Conservation (phyloP, 2,888 invertebrate species). For the Diaperis boleti region DNA sequence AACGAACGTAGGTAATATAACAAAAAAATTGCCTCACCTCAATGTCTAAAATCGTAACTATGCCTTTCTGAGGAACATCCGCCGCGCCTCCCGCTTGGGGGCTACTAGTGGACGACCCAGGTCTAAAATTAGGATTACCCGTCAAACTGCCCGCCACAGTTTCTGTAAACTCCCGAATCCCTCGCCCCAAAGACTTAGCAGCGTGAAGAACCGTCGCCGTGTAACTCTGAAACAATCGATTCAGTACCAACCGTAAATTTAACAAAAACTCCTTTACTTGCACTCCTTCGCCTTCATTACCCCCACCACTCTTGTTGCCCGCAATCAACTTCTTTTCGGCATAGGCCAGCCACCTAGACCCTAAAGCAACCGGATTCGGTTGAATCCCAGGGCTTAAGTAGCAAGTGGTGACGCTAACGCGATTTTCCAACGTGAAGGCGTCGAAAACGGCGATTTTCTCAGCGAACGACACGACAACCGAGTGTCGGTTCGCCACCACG, state of each 20-base stretch:
- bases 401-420: slow-evolving; percentile 89
- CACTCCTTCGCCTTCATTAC: slow-evolving; percentile 76
- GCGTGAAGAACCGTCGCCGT: slow-evolving; percentile 95
- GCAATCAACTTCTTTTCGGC: slow-evolving; percentile 88
- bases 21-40: slow-evolving; percentile 75
- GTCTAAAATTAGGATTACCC: slow-evolving; percentile 70
- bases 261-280: slow-evolving; percentile 54
- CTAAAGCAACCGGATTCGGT: slow-evolving; percentile 87
- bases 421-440: slow-evolving; percentile 87
- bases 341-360: slow-evolving; percentile 86
- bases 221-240: slow-evolving; percentile 75
- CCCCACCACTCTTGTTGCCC: slow-evolving; percentile 84
- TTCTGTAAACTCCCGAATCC: slow-evolving; percentile 89
- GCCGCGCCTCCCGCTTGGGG: slow-evolving; percentile 58
- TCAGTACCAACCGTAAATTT: slow-evolving; percentile 3
- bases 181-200: slow-evolving; percentile 93
- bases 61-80: slow-evolving; percentile 84
- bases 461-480: slow-evolving; percentile 88
- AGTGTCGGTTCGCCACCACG: slow-evolving; percentile 89
- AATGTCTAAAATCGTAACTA: slow-evolving; percentile 89
- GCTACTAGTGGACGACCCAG: slow-evolving; percentile 58
- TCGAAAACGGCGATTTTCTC: slow-evolving; percentile 94
- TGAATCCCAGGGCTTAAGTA: slow-evolving; percentile 86
- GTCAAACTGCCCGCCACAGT: slow-evolving; percentile 92
- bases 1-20: no score